Evolutionary conservation across 2,113 vertebrate species (phyloP).

Genomic region (Channa maculata): DNA sequence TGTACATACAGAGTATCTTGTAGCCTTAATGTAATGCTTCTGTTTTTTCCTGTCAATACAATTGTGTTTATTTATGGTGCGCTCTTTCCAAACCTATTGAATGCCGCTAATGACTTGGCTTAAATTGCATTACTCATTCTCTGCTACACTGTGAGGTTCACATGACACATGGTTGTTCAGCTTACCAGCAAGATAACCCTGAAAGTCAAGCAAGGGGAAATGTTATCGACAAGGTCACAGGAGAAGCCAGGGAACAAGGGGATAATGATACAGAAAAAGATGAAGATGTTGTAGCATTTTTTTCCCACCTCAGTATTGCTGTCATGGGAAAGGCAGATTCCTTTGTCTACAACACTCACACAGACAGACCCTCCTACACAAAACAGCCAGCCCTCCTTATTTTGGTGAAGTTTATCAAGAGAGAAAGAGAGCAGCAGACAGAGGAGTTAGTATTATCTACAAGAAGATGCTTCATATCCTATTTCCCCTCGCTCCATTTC

Average conservation of each 20-base stretch:
- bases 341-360: neutral
- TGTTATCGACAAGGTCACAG: slow-evolving; percentile 59
- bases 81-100: slow-evolving; percentile 58
- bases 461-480: slow-evolving; percentile 34
- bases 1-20: slow-evolving; percentile 9
- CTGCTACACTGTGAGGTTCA: slow-evolving; percentile 37
- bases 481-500: slow-evolving; percentile 49
- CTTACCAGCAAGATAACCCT: slow-evolving; percentile 34
- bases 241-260: slow-evolving; percentile 10
- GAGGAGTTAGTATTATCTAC: neutral
- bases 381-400: neutral
- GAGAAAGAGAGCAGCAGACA: slow-evolving; percentile 26
- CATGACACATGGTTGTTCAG: slow-evolving; percentile 31
- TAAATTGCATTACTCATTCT: slow-evolving; percentile 50
- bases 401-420: slow-evolving; percentile 23
- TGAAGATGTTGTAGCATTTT: neutral
- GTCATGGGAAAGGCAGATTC: neutral
- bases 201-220: slow-evolving; percentile 34
- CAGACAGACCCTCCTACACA: slow-evolving; percentile 33
- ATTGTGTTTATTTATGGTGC: slow-evolving; percentile 10
- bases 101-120: slow-evolving; percentile 61
- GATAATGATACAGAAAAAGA: slow-evolving; percentile 11
- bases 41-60: slow-evolving; percentile 16
- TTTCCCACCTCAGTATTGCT: slow-evolving; percentile 3
- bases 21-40: slow-evolving; percentile 23